Conservation (phyloP, 1,140 invertebrate species). For the Heterodera carotae region DNA sequence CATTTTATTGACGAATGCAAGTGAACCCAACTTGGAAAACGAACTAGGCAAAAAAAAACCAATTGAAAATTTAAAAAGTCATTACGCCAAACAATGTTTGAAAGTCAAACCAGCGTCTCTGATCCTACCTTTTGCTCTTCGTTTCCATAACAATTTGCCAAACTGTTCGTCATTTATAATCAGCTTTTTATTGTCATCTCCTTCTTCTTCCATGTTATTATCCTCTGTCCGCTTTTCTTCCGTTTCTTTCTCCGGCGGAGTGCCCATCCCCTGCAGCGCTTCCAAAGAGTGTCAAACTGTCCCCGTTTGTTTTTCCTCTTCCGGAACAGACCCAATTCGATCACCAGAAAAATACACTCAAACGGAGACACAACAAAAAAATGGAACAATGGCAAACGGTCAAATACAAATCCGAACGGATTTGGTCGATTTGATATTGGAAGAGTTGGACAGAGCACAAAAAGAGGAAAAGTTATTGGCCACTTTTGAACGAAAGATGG, state of each 20-base stretch:
- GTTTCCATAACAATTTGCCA: too few species aligned
- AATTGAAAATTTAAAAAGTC: too few species aligned
- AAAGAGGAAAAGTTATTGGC: constrained; percentile 5
- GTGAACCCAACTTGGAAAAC: too few species aligned
- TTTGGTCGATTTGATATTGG: constrained; percentile 16
- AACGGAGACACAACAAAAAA: constrained; percentile 1
- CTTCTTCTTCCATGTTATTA: not conserved
- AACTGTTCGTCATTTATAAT: not conserved
- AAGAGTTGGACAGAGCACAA: constrained; percentile 7
- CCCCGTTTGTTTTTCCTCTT: not conserved
- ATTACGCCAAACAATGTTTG: too few species aligned
- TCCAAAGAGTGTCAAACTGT: not conserved
- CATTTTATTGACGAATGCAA: constrained; percentile 4
- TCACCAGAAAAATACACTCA: constrained; percentile 18
- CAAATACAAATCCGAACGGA: constrained; percentile 2
- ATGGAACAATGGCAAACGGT: not conserved
- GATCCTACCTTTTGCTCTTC: too few species aligned
- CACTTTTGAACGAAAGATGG: constrained; percentile 15
- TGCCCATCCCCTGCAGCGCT: not conserved
- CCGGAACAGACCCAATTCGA: constrained; percentile 19
- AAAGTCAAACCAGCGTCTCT: too few species aligned
- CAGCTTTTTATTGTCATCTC: too few species aligned
- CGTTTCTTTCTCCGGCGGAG: not conserved
- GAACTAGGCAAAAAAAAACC: too few species aligned
- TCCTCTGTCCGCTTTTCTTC: not conserved